phyloP scores from a whole-genome alignment of 2,113 vertebrate species.

The Ameiurus melas region DNA sequence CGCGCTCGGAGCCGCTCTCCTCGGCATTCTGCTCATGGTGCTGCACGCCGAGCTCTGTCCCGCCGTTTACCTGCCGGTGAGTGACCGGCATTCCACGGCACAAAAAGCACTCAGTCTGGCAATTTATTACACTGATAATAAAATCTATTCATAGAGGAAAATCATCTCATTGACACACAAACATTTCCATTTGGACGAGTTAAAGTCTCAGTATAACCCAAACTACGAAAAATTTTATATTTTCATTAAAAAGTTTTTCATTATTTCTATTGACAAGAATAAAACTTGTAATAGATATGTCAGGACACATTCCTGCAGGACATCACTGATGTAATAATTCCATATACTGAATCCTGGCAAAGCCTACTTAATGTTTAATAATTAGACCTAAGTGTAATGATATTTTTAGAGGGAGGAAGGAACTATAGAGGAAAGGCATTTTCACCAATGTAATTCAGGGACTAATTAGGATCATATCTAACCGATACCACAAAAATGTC shows the following conservation, averaged over 20 bases:
- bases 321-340: neutral
- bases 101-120: no score
- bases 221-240: no score
- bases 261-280: no score
- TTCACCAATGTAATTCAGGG: neutral
- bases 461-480: no score
- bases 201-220: no score
- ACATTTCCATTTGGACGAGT: no score
- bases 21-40: slow-evolving; percentile 79
- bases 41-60: slow-evolving; percentile 76
- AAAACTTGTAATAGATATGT: neutral
- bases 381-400: neutral
- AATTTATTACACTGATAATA: no score
- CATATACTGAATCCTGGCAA: neutral
- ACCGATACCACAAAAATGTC: no score
- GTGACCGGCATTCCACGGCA: slow-evolving; percentile 46
- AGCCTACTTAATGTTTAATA: neutral
- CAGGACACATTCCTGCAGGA: neutral
- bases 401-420: neutral
- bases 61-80: slow-evolving; percentile 65
- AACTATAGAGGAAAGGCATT: neutral
- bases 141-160: no score
- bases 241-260: no score
- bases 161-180: no score
- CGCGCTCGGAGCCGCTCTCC: slow-evolving; percentile 70